A percentile compares a stretch with the other conserved stretches of the same genome.
Evolutionary conservation across 2,113 vertebrate genomes (phyloP).

Genomic region (Excalfactoria chinensis): DNA sequence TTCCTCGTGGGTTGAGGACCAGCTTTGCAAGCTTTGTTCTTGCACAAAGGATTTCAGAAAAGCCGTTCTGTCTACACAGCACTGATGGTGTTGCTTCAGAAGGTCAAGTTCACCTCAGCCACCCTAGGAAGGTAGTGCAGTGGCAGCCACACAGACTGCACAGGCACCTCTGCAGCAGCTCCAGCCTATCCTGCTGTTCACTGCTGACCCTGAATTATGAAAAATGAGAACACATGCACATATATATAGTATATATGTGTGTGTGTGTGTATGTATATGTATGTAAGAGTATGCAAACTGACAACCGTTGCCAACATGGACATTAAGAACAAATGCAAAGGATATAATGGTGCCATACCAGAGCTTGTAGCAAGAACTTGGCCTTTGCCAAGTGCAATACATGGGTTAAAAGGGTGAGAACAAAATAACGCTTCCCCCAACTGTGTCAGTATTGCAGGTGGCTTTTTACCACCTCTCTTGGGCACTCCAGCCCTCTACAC

Average conservation of each 20-base stretch:
- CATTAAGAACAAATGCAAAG: background rate
- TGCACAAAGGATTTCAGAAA: background rate
- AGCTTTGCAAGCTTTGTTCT: fast-evolving
- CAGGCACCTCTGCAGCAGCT: background rate
- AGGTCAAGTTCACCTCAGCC: background rate
- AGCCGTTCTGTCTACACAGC: fast-evolving
- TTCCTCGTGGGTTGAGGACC: background rate
- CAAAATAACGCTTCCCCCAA: background rate
- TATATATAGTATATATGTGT: background rate
- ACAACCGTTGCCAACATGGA: background rate
- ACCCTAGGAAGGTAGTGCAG: background rate
- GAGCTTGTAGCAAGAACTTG: background rate
- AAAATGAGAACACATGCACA: background rate
- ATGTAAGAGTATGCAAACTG: fast-evolving
- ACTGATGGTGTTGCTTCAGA: background rate
- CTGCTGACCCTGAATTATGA: background rate
- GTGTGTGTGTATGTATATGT: background rate
- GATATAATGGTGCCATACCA: background rate
- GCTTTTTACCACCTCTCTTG: background rate
- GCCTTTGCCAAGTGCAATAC: background rate
- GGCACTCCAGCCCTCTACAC: background rate
- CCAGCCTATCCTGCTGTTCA: background rate
- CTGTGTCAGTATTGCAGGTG: background rate
- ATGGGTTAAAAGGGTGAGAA: background rate
- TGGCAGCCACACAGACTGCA: fast-evolving